phyloP scores from a whole-genome alignment of 2,888 invertebrate genomes.

The Caenorhabditis virilis region DNA sequence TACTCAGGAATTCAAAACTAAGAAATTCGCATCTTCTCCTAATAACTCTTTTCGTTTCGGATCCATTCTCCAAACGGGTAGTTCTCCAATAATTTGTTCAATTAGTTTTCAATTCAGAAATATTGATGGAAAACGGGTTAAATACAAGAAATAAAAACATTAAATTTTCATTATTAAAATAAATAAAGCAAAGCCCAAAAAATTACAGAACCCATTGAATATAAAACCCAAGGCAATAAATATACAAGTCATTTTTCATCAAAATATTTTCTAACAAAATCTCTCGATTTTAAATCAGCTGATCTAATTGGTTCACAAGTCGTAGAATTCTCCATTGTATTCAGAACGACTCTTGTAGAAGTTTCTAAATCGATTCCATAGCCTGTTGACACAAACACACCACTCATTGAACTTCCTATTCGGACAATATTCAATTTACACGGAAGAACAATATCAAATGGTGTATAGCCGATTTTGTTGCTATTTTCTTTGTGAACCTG shows the following conservation, averaged over 20 bases:
- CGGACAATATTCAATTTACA: slow-evolving; percentile 14
- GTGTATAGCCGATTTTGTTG: slow-evolving; percentile 4
- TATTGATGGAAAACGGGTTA: not conserved
- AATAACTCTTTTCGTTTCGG: slow-evolving; percentile 3
- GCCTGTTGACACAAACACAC: slow-evolving; percentile 69
- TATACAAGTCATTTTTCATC: slow-evolving; percentile 15
- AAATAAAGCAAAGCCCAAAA: slow-evolving; percentile 1
- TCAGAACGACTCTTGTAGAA: slow-evolving; percentile 61
- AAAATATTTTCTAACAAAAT: slow-evolving; percentile 33
- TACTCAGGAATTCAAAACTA: slow-evolving; percentile 20
- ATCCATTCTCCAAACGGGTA: too few species aligned
- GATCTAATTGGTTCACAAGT: slow-evolving; percentile 68
- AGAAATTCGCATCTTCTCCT: not conserved
- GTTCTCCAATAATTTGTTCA: too few species aligned
- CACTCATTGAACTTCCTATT: slow-evolving; percentile 45
- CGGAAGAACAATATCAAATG: slow-evolving; percentile 26
- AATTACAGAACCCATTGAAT: too few species aligned
- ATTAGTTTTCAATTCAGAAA: too few species aligned
- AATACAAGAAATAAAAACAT: slow-evolving; percentile 1
- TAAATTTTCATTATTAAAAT: not conserved
- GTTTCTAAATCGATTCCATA: slow-evolving; percentile 67
- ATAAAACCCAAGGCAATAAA: too few species aligned
- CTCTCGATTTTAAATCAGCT: slow-evolving; percentile 50
- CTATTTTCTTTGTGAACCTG: slow-evolving; percentile 11
- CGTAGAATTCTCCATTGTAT: slow-evolving; percentile 54